A percentile compares a stretch with the other conserved stretches of the same genome.
These are phyloP conservation scores for Schizothorax lantsangensis DNA, from an alignment of 2,797 vertebrate species.

Conservation along the genomic window DNA sequence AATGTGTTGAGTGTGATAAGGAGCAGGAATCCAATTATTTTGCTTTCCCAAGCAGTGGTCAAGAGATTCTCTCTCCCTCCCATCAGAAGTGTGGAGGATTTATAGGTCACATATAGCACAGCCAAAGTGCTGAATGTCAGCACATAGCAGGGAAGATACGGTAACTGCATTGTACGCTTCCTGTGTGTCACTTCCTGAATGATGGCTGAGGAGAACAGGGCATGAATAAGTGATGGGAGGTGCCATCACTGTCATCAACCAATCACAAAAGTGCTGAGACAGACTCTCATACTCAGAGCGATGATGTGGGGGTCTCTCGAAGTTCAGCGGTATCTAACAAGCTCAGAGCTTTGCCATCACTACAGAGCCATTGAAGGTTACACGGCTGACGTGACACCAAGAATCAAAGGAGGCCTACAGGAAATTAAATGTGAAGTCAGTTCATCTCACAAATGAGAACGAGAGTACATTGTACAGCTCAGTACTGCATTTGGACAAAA, in stretches of 20 bases:
- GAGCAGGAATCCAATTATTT: constrained; percentile 70
- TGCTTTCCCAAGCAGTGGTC: constrained; percentile 63
- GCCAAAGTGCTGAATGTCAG: constrained; percentile 62
- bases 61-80: constrained; percentile 54
- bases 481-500: background rate
- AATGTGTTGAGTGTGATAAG: constrained; percentile 65
- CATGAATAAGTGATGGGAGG: constrained; percentile 58
- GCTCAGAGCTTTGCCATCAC: constrained; percentile 13
- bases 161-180: constrained; percentile 51
- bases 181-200: constrained; percentile 56
- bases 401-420: constrained; percentile 16
- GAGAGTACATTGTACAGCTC: background rate
- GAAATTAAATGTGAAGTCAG: constrained; percentile 18
- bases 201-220: constrained; percentile 43
- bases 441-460: constrained; percentile 10
- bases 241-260: constrained; percentile 60
- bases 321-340: constrained; percentile 49
- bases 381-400: constrained; percentile 1
- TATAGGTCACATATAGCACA: constrained; percentile 63
- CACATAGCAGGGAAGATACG: constrained; percentile 51
- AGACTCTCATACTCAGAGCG: constrained; percentile 40
- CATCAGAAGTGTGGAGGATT: constrained; percentile 59
- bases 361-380: constrained; percentile 25
- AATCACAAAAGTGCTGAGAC: constrained; percentile 57
- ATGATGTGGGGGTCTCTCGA: constrained; percentile 29